Evolutionary conservation across 2,797 vertebrate species (phyloP), one percentile per base, ranked within the genome.

Genomic region (Mus minutoides): DNA sequence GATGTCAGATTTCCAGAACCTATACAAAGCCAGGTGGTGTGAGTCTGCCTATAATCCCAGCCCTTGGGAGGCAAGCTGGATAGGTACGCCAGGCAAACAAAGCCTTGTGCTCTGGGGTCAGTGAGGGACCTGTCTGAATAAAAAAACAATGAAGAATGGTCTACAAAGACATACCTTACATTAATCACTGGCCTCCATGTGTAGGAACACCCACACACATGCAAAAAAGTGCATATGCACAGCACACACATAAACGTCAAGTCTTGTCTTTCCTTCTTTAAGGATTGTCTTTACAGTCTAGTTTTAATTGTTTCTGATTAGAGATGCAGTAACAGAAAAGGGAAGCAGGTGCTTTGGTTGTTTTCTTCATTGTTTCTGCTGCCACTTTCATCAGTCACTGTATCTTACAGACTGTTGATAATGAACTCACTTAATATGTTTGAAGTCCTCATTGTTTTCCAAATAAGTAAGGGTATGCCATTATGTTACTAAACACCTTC

Each of bases 401-500:
- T 71, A 43, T 90, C 62, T n/a, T 49, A 9, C 46, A 76, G 83
- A 40, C 29, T 79, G 1, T 91, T 77, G 17, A 34, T 83, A 93
- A 75, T 94, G 3, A 58, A 29, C 29, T 67, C 43, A 89, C 92
- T 90, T 86, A 84, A n/a, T 71, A 40, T 77, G 75, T 86, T 94
- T 34, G 87, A 69, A 88, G 73, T 85, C 43, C 49, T 64, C 89
- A 56, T 7, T 94, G 69, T 92, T 95, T 94, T 88, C 52, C 29
- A 79, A 34, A 83, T 92, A 71, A 84, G 16, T 62, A 76, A 78
- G 19, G 22, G 7, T 13, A 88, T 96, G n/a, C 40, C 31, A 54
- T 46, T 93, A 22, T 62, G 0, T 90, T 92, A 54, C 69, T 92
- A 78, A 94, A 79, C 5, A 79, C 5, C 62, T 43, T 89, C 67